Percentiles rank a stretch among this genome's conserved stretches.
Evolutionary conservation across 2,113 vertebrate genomes (phyloP).

Genomic region (Morone saxatilis): DNA sequence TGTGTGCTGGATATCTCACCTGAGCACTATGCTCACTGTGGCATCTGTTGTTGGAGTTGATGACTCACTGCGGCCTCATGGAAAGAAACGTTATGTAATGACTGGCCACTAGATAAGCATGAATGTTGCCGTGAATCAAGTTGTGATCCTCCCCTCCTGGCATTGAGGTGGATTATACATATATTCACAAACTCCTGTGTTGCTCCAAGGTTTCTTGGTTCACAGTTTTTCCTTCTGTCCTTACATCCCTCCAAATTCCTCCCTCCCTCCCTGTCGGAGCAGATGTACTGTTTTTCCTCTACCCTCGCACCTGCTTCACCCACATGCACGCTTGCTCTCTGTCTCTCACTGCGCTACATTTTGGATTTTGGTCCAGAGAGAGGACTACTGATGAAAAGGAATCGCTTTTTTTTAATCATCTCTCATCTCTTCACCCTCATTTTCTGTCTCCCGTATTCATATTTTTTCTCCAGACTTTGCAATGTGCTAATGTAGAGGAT

Average conservation of each 20-base stretch:
- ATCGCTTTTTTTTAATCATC: conserved; percentile 73
- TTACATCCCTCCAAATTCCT: conserved; percentile 47
- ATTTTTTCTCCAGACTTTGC: conserved; percentile 28
- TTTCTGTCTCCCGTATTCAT: background rate
- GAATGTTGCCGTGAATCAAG: conserved; percentile 37
- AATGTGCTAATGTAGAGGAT: conserved; percentile 34
- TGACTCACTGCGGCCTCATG: conserved; percentile 29
- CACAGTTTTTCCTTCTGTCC: conserved; percentile 41
- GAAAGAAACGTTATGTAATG: conserved; percentile 23
- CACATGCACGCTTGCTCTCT: conserved; percentile 73
- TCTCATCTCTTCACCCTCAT: conserved; percentile 56
- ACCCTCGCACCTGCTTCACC: conserved; percentile 79
- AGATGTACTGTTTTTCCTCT: conserved; percentile 77
- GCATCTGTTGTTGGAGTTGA: conserved; percentile 31
- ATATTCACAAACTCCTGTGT: conserved; percentile 27
- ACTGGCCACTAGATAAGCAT: background rate
- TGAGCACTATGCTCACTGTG: conserved; percentile 14
- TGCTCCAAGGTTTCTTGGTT: conserved; percentile 38
- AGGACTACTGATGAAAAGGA: conserved; percentile 70
- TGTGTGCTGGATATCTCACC: conserved; percentile 39
- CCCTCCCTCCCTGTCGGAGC: conserved; percentile 44
- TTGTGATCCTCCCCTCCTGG: conserved; percentile 17
- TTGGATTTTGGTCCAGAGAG: conserved; percentile 61
- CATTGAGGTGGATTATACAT: conserved; percentile 42
- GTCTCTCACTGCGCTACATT: conserved; percentile 64